Conservation (phyloP, 2,797 vertebrate species). For the Adelosebastes latens region DNA sequence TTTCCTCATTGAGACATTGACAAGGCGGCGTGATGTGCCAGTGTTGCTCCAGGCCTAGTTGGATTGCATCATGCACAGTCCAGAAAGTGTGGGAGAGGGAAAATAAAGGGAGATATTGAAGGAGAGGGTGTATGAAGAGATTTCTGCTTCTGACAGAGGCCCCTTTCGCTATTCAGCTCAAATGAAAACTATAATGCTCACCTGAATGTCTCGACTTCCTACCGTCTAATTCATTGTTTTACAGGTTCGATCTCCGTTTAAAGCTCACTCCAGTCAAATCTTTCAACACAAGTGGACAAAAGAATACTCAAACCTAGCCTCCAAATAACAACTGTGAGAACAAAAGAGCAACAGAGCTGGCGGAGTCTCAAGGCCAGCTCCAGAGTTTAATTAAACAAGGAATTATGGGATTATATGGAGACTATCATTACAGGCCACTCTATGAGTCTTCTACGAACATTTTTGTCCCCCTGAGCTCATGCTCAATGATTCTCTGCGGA, state of each 20-base stretch:
- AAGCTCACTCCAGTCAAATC: conserved; percentile 56
- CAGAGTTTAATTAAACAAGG: conserved; percentile 93
- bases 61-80: conserved; percentile 85
- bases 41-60: conserved; percentile 80
- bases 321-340: conserved; percentile 82
- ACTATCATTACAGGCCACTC: conserved; percentile 89
- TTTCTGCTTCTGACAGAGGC: conserved; percentile 67
- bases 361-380: conserved; percentile 84
- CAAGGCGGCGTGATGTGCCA: conserved; percentile 80
- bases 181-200: conserved; percentile 58
- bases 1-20: conserved; percentile 85
- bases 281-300: conserved; percentile 73
- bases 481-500: conserved; percentile 86
- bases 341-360: conserved; percentile 83
- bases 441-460: conserved; percentile 83
- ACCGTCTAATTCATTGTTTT: conserved; percentile 46
- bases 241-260: conserved; percentile 41
- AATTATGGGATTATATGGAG: conserved; percentile 92
- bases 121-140: conserved; percentile 69
- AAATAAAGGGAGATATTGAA: conserved; percentile 73
- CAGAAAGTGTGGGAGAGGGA: conserved; percentile 75
- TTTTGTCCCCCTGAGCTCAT: conserved; percentile 85
- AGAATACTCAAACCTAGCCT: conserved; percentile 74
- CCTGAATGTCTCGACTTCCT: conserved; percentile 60
- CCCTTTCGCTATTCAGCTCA: conserved; percentile 56